Percentiles rank a stretch among this genome's conserved stretches.
Evolutionary conservation across 1,140 invertebrate species (phyloP).

Genomic region (Choristoneura fumiferana): DNA sequence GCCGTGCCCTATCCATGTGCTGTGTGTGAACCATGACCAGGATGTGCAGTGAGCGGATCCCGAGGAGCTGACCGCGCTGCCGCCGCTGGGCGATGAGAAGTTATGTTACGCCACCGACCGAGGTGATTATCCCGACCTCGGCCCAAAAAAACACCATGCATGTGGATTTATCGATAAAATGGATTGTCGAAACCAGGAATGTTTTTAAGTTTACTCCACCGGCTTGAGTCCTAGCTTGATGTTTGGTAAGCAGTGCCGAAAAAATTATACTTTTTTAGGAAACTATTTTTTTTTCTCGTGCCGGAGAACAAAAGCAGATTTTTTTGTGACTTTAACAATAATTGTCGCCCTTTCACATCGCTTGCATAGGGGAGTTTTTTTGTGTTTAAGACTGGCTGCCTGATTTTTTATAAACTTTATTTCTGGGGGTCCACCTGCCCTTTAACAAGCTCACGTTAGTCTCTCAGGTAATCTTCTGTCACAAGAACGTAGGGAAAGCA

Average conservation of each 20-base stretch:
- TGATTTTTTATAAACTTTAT: conserved; percentile 29
- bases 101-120: conserved; percentile 73
- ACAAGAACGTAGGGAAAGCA: too few species aligned
- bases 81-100: conserved; percentile 61
- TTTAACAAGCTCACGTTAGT: not conserved
- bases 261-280: conserved; percentile 55
- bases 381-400: conserved; percentile 32
- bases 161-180: conserved; percentile 27
- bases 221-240: conserved; percentile 40
- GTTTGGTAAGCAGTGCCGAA: conserved; percentile 60
- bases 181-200: not conserved
- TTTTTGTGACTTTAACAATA: conserved; percentile 63
- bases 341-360: conserved; percentile 49
- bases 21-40: conserved; percentile 34
- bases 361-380: conserved; percentile 40
- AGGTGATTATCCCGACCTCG: conserved; percentile 72
- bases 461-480: too few species aligned
- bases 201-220: conserved; percentile 24
- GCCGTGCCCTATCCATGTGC: conserved; percentile 49
- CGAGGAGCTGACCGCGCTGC: conserved; percentile 64
- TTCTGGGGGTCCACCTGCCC: conserved; percentile 10
- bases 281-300: conserved; percentile 41
- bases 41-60: conserved; percentile 20
- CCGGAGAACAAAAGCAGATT: conserved; percentile 33
- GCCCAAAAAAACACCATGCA: conserved; percentile 56